Evolutionary conservation across 2,888 invertebrate genomes (phyloP).

Genomic region (Lathronympha strigana): DNA sequence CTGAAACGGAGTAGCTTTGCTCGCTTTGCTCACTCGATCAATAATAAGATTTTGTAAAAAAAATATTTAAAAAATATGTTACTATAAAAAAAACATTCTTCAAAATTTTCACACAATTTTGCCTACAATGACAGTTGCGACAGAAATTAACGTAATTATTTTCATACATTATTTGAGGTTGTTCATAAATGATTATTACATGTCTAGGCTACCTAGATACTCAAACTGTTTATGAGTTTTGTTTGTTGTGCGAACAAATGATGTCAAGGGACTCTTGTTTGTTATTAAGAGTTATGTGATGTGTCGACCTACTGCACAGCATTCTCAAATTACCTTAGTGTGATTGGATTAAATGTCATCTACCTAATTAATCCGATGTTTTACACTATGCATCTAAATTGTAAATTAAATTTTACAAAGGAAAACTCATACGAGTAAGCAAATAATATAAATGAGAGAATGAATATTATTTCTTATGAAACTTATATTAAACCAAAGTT

Average conservation of each 20-base stretch:
- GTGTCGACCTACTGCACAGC: not conserved
- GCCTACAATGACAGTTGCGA: no score
- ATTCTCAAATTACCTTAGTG: not conserved
- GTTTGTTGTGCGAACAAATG: conserved; percentile 3
- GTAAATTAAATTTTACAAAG: no score
- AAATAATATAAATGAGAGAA: not conserved
- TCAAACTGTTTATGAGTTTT: not conserved
- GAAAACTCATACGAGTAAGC: no score
- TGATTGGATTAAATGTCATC: conserved; percentile 3
- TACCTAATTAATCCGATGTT: not conserved
- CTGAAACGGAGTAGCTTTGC: no score
- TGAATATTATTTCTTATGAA: not conserved
- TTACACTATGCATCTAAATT: no score
- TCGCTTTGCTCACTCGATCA: no score
- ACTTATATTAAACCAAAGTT: not conserved
- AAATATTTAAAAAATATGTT: no score
- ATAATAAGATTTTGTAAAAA: no score
- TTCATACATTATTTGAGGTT: no score
- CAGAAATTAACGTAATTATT: no score
- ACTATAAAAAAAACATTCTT: no score
- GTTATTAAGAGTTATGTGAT: not conserved
- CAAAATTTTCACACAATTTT: no score
- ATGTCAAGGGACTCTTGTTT: conserved; percentile 10
- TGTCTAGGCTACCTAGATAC: not conserved
- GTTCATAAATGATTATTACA: not conserved